phyloP scores from a whole-genome alignment of 2,888 invertebrate species.

The Gandaritis pyraliata region DNA sequence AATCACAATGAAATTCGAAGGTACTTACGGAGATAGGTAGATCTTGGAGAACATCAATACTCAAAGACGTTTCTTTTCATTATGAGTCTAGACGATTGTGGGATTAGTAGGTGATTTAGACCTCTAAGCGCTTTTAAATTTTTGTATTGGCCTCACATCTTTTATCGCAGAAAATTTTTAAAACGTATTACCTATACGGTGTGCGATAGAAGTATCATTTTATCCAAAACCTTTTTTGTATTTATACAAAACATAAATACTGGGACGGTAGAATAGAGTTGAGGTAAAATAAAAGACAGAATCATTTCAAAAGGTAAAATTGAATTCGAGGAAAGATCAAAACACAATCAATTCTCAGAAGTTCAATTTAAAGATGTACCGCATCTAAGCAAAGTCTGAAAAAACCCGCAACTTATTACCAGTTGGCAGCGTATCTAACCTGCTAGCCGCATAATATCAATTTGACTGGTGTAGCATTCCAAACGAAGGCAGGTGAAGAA shows the following conservation, averaged over 20 bases:
- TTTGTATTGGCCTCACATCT: not conserved
- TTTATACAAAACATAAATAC: too few relatives aligned
- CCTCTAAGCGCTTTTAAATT: not conserved
- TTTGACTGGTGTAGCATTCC: constrained; percentile 26
- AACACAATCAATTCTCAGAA: constrained; percentile 1
- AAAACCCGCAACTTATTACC: constrained; percentile 5
- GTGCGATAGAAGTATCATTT: too few relatives aligned
- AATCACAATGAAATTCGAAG: constrained; percentile 33
- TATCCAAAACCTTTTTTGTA: too few relatives aligned
- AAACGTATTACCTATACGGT: too few relatives aligned
- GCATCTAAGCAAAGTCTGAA: constrained; percentile 3
- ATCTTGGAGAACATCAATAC: constrained; percentile 13
- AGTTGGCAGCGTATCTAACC: constrained; percentile 19
- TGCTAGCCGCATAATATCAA: constrained; percentile 20
- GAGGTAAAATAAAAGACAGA: too few relatives aligned
- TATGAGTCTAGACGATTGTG: constrained; percentile 22
- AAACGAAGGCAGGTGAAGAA: constrained; percentile 34
- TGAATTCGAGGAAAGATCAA: not conserved
- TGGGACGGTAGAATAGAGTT: too few relatives aligned
- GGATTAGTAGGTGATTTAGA: constrained; percentile 16
- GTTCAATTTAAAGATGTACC: constrained; percentile 1
- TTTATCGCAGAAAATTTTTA: not conserved
- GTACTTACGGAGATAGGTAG: constrained; percentile 20
- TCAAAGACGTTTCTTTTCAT: constrained; percentile 25
- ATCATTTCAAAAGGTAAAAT: too few relatives aligned